A percentile compares a stretch with the other conserved stretches of the same genome.
Evolutionary conservation across 2,888 invertebrate species (phyloP).

Genomic region (Gastrophysa polygoni): DNA sequence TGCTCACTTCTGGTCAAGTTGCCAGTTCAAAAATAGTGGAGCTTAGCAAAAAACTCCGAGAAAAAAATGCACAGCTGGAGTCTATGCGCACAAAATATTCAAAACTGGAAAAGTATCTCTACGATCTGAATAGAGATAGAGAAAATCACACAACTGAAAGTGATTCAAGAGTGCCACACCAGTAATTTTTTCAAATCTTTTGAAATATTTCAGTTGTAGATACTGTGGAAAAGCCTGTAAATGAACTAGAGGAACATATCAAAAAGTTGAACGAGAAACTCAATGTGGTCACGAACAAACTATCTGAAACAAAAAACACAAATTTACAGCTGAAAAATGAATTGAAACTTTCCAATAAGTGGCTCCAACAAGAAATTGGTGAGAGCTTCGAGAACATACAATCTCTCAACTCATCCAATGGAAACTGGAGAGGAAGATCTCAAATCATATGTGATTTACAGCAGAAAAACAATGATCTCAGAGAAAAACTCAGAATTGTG

Average conservation of each 20-base stretch:
- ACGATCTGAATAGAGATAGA: constrained; percentile 51
- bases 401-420: constrained; percentile 63
- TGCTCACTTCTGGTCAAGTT: constrained; percentile 62
- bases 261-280: constrained; percentile 69
- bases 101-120: constrained; percentile 61
- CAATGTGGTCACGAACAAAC: constrained; percentile 64
- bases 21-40: constrained; percentile 71
- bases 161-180: background rate
- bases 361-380: constrained; percentile 77
- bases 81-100: constrained; percentile 65
- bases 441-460: constrained; percentile 75
- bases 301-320: constrained; percentile 72
- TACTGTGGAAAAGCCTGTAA: constrained; percentile 28
- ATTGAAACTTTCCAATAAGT: constrained; percentile 73
- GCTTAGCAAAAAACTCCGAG: constrained; percentile 69
- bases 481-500: constrained; percentile 62
- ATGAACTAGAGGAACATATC: constrained; percentile 61
- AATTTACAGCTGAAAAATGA: constrained; percentile 74
- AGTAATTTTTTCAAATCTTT: background rate
- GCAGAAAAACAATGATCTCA: constrained; percentile 70
- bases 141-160: background rate
- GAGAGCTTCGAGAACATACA: constrained; percentile 71
- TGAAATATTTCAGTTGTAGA: constrained; percentile 5
- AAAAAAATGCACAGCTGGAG: constrained; percentile 68
- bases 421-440: constrained; percentile 78